phyloP scores from a whole-genome alignment of 1,140 invertebrate species.

The Anastrepha ludens region DNA sequence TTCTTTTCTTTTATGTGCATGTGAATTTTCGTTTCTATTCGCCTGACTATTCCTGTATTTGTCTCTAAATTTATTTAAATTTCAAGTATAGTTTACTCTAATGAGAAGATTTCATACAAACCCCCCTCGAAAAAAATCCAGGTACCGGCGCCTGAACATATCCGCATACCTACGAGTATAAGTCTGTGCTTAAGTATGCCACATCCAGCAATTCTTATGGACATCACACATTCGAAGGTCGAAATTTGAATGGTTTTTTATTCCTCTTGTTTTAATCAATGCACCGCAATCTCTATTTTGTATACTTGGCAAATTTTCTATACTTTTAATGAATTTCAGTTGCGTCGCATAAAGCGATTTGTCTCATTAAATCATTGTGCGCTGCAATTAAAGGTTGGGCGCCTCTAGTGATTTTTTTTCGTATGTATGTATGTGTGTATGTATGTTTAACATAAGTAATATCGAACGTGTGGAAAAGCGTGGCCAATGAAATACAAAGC shows the following conservation, averaged over 20 bases:
- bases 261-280: neutral
- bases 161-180: no score
- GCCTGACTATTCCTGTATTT: no score
- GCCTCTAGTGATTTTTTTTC: neutral
- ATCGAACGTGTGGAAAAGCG: neutral
- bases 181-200: no score
- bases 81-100: no score
- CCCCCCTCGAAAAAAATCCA: no score
- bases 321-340: neutral
- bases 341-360: neutral
- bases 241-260: neutral
- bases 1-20: no score
- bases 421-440: neutral
- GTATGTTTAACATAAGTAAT: neutral
- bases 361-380: neutral
- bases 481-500: constrained; percentile 8
- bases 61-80: no score
- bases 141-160: no score
- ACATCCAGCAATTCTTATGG: neutral
- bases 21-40: no score
- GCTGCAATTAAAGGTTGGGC: constrained; percentile 39
- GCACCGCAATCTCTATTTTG: neutral
- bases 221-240: neutral
- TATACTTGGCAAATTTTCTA: neutral
- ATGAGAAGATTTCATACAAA: no score